phyloP scores from a whole-genome alignment of 2,113 vertebrate genomes.

The Rallus limicola region DNA sequence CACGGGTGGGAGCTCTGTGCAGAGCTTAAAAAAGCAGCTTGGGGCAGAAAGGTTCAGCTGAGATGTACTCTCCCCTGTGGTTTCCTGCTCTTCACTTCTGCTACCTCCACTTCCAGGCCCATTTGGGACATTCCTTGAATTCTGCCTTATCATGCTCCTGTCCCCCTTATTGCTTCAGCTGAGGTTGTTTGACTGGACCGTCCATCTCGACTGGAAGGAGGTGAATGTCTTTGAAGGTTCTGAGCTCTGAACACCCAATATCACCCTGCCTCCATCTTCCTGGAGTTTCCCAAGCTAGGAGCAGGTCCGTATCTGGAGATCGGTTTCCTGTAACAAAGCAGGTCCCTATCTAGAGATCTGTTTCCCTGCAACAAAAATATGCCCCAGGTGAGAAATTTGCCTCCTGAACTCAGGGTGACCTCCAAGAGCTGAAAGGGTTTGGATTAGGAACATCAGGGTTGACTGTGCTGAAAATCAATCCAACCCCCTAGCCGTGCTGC shows the following conservation, averaged over 20 bases:
- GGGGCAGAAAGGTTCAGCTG: rapidly evolving
- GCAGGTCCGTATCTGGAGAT: neutral
- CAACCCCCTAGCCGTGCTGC: neutral
- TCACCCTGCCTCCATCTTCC: neutral
- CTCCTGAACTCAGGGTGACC: conserved; percentile 33
- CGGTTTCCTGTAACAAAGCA: neutral
- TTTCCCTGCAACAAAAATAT: conserved; percentile 4
- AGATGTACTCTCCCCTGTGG: neutral
- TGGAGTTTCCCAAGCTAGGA: neutral
- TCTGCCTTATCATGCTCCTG: neutral
- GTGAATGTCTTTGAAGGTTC: neutral
- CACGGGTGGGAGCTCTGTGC: neutral
- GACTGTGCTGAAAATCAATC: neutral
- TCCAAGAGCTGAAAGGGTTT: conserved; percentile 2
- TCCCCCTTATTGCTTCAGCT: neutral
- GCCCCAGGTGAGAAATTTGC: conserved; percentile 37
- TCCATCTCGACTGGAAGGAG: neutral
- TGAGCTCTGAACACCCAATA: neutral
- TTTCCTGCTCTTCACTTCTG: neutral
- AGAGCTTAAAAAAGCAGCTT: neutral
- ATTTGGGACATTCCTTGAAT: neutral
- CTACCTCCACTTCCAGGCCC: neutral
- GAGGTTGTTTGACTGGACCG: neutral
- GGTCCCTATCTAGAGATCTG: conserved; percentile 24
- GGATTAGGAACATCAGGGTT: neutral